Evolutionary conservation across 2,797 vertebrate genomes (phyloP).

Genomic region (Rhinoraja longicauda): DNA sequence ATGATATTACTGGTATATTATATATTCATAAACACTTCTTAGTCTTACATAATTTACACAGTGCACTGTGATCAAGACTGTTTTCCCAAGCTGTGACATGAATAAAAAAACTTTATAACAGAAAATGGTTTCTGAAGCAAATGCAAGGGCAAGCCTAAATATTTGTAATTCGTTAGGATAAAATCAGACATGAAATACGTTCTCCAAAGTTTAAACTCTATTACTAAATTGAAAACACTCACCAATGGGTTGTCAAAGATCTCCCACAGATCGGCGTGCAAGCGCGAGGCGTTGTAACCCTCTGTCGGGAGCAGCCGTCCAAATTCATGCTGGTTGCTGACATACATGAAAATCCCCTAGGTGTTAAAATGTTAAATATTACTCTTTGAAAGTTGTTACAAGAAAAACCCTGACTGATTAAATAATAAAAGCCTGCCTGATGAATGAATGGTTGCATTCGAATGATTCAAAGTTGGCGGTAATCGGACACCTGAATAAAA

Average conservation of each 20-base stretch:
- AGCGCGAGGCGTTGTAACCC: conserved; percentile 91
- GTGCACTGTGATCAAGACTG: not conserved
- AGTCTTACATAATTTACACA: not conserved
- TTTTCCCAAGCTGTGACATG: not conserved
- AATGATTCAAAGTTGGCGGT: not conserved
- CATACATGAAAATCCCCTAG: conserved; percentile 95
- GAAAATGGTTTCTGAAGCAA: not conserved
- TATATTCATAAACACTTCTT: not conserved
- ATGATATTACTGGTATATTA: not conserved
- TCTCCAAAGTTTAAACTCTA: not conserved
- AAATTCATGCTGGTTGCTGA: conserved; percentile 93
- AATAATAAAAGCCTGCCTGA: not conserved
- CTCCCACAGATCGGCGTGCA: conserved; percentile 96
- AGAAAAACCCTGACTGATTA: not conserved
- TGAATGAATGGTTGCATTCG: not conserved
- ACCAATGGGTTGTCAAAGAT: conserved; percentile 97
- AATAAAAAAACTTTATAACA: not conserved
- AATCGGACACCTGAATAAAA: not conserved
- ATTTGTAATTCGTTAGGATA: not conserved
- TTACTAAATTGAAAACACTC: conserved; percentile 52
- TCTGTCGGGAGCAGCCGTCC: conserved; percentile 90
- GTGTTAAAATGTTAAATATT: conserved; percentile 24
- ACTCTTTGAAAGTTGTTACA: not conserved
- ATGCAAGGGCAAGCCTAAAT: not conserved
- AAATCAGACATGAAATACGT: not conserved